These are phyloP conservation scores for Sorex fumeus DNA, from an alignment of 2,113 vertebrate species.

Conservation along the genomic window DNA sequence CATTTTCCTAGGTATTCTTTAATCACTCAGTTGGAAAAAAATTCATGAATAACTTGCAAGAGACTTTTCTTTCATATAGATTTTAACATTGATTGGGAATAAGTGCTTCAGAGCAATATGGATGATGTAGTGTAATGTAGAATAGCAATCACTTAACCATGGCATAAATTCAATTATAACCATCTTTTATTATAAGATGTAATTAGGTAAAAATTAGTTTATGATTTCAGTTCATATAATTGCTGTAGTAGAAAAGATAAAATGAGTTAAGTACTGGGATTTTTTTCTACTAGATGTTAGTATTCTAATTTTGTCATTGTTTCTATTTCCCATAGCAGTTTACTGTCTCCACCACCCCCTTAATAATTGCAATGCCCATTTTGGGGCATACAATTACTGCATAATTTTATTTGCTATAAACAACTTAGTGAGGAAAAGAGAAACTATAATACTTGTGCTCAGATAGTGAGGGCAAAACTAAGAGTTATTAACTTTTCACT, in stretches of 20 bases:
- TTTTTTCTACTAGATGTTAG: not conserved
- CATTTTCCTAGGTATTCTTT: not conserved
- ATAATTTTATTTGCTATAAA: constrained; percentile 51
- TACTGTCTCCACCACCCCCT: not conserved
- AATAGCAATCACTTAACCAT: constrained; percentile 37
- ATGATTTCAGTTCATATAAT: constrained; percentile 66
- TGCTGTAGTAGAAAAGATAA: constrained; percentile 15
- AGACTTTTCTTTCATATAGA: not conserved
- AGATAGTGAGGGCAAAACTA: not conserved
- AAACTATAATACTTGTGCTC: not conserved
- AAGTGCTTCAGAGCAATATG: constrained; percentile 22
- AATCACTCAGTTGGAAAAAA: not conserved
- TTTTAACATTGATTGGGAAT: constrained; percentile 46
- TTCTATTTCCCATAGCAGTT: not conserved
- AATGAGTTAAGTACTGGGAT: not conserved
- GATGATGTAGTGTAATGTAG: not conserved
- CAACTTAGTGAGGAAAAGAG: not conserved
- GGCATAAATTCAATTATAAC: constrained; percentile 61
- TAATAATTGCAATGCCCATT: not conserved
- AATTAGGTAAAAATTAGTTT: constrained; percentile 63
- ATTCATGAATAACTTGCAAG: not conserved
- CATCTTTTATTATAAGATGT: constrained; percentile 43
- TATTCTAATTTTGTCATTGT: constrained; percentile 13
- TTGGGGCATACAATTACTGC: not conserved
- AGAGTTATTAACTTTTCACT: constrained; percentile 5